These are phyloP conservation scores for Motacilla alba DNA, from an alignment of 2,113 vertebrate genomes.

Conservation along the genomic window DNA sequence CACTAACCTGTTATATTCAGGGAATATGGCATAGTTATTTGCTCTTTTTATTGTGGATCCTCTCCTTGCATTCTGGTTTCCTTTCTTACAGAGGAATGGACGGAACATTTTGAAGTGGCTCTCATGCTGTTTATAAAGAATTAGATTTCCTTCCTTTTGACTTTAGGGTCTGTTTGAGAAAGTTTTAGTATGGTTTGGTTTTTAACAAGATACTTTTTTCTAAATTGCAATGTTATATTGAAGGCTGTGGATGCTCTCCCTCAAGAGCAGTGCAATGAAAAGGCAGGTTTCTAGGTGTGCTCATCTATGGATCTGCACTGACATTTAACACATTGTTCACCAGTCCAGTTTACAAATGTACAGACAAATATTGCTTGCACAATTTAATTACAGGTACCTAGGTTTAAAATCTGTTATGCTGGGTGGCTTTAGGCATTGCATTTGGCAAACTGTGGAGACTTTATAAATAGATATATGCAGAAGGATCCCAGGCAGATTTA, in stretches of 20 bases:
- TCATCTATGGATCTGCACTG: slow-evolving; percentile 25
- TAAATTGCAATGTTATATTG: background rate
- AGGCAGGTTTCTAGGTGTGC: slow-evolving; percentile 17
- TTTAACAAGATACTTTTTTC: background rate
- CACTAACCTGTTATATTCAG: background rate
- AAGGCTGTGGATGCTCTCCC: background rate
- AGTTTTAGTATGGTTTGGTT: background rate
- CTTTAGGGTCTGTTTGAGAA: background rate
- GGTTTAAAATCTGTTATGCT: background rate
- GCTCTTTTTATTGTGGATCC: background rate
- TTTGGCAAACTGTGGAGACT: background rate
- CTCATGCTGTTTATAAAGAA: background rate
- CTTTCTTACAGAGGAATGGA: background rate
- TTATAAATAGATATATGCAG: background rate
- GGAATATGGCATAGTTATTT: background rate
- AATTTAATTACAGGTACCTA: background rate
- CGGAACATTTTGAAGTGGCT: background rate
- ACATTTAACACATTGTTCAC: slow-evolving; percentile 21
- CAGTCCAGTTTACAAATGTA: background rate
- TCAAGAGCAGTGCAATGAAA: background rate
- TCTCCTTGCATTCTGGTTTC: background rate
- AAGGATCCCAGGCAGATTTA: background rate
- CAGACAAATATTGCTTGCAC: background rate
- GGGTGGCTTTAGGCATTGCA: background rate
- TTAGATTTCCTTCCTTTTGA: slow-evolving; percentile 8